Conservation (phyloP, 2,888 invertebrate genomes). For the Saturnia pavonia region DNA sequence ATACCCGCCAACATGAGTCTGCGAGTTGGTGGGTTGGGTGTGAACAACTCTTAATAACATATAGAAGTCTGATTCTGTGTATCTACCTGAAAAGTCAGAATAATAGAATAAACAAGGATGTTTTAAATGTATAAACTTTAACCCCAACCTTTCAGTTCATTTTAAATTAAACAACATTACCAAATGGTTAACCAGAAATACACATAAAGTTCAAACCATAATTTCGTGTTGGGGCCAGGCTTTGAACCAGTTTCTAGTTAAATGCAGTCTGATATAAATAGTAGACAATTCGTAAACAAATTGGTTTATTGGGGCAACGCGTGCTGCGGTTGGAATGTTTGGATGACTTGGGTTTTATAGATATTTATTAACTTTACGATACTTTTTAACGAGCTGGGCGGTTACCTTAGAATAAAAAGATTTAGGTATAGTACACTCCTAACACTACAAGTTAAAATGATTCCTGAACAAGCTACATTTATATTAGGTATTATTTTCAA, state of each 20-base stretch:
- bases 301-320: constrained; percentile 42
- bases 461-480: not conserved
- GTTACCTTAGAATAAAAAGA: not conserved
- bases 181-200: constrained; percentile 14
- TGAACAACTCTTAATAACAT: no score
- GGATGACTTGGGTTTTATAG: not conserved
- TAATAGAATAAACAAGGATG: not conserved
- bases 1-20: no score
- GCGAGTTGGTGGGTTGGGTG: no score
- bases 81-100: no score
- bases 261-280: constrained; percentile 31
- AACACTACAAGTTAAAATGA: not conserved
- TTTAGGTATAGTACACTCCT: not conserved
- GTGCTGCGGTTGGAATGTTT: constrained; percentile 22
- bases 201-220: constrained; percentile 17
- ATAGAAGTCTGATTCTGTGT: no score
- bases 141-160: constrained; percentile 14
- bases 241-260: constrained; percentile 30
- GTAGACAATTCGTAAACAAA: constrained; percentile 38
- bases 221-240: constrained; percentile 25
- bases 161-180: constrained; percentile 15
- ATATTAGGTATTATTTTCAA: not conserved
- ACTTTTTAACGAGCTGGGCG: not conserved
- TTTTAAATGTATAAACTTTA: constrained; percentile 5
- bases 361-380: not conserved